Base-by-base conservation (phyloP, 2,888 invertebrate genomes). In the Diachrysia chrysitis region DNA sequence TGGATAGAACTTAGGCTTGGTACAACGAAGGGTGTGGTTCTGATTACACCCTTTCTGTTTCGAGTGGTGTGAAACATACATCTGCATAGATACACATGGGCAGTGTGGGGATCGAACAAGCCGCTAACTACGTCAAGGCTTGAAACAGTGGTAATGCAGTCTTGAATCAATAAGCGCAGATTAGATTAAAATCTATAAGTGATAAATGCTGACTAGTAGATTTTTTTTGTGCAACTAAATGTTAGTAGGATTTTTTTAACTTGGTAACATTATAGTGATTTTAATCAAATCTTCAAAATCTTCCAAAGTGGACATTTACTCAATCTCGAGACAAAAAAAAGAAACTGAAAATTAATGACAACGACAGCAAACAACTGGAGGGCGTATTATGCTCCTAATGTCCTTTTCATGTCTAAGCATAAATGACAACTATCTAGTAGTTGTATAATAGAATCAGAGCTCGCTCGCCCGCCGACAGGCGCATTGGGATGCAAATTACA, bases 401-500 rank as follows among this genome's bases (percentile, higher is more conserved):
- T 71, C 57, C 61, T 59, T 42, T 64, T 32, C 48, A 21, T 35
- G 48, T 42, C 51, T 65, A 55, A 63, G 37, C 17, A 59, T 63
- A 65, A 67, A 53, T 66, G 32, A 57, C 51, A 62, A 29, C 21
- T 51, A 51, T 53, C 51, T 51, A 56, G 37, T 51, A 59, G 58
- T 78, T 69, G 64, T 73, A 73, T 83, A 84, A 82, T 82, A 79
- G 72, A 83, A 83, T 82, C 77, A 73, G 69, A 75, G 80, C 82
- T 84, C 84, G 81, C 85, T 82, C 78, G 76, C 69, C 68, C 72
- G 81, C 80, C 79, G 78, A 69, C 71, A 66, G 59, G 51, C 79
- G 78, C 85, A 88, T 89, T 87, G 79, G 79, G 80, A 88, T 89
- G 89, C 87, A 89, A 90, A 90, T 89, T 86, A 87, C 83, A 86